Evolutionary conservation across 2,797 vertebrate genomes (phyloP).

Genomic region (Syngnathus acus): DNA sequence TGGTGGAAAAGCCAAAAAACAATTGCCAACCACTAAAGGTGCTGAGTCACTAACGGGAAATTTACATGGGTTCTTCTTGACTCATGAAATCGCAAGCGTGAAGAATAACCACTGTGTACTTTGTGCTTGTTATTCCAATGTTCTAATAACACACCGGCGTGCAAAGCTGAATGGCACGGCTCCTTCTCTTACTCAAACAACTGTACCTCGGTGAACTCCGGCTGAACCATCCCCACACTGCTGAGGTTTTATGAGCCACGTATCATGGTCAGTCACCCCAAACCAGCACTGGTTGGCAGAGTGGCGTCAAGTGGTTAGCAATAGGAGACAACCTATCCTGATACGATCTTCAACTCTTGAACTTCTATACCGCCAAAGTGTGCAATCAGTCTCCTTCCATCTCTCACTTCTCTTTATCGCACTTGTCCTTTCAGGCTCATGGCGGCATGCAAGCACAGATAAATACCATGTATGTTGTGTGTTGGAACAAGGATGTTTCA

Average conservation of each 20-base stretch:
- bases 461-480: conserved; percentile 19
- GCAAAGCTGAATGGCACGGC: conserved; percentile 8
- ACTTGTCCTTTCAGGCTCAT: conserved; percentile 16
- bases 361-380: conserved; percentile 37
- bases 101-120: conserved; percentile 7
- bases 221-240: conserved; percentile 48
- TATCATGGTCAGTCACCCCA: conserved; percentile 64
- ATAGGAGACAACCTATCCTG: conserved; percentile 53
- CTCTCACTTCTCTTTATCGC: conserved; percentile 20
- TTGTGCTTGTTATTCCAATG: conserved; percentile 22
- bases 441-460: conserved; percentile 16
- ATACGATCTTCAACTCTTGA: conserved; percentile 64
- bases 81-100: conserved; percentile 10
- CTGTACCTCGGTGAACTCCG: conserved; percentile 52
- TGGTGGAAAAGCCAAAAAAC: conserved; percentile 41
- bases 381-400: conserved; percentile 43
- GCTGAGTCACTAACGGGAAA: conserved; percentile 38
- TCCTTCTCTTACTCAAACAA: conserved; percentile 29
- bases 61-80: conserved; percentile 12
- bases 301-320: conserved; percentile 59
- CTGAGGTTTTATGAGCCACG: conserved; percentile 59
- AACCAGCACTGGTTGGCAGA: conserved; percentile 63
- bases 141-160: conserved; percentile 31
- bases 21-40: conserved; percentile 30
- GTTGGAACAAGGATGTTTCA: conserved; percentile 36